Evolutionary conservation across 1,140 invertebrate genomes (phyloP).

Genomic region (Parasteatoda tepidariorum): DNA sequence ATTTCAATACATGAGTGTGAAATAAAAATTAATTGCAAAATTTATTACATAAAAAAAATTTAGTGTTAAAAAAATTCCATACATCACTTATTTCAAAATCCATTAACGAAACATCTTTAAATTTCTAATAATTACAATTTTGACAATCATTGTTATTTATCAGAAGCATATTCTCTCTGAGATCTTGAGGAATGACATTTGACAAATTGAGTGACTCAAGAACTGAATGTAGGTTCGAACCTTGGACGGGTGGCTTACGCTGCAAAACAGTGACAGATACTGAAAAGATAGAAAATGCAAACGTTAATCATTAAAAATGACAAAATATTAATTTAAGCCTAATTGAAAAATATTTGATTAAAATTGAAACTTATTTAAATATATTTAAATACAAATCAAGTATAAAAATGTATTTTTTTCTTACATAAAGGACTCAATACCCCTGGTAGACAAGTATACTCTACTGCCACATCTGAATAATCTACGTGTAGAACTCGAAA

Average conservation of each 20-base stretch:
- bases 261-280: slow-evolving; percentile 17
- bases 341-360: neutral
- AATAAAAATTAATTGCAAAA: no score
- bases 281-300: neutral
- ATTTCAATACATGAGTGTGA: no score
- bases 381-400: neutral
- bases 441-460: slow-evolving; percentile 24
- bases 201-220: neutral
- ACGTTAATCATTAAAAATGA: neutral
- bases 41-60: no score
- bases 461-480: slow-evolving; percentile 4
- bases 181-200: neutral
- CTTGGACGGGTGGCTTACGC: neutral
- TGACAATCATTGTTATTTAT: slow-evolving; percentile 11
- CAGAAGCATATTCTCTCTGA: neutral
- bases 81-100: no score
- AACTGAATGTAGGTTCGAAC: neutral
- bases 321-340: neutral
- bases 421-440: neutral
- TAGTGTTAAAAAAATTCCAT: no score
- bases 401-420: neutral
- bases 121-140: no score
- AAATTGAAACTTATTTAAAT: neutral
- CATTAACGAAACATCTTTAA: no score
- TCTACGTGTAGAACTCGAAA: neutral